Evolutionary conservation across 2,888 invertebrate species (phyloP), one percentile per base, ranked within the genome.

Genomic region (Ectemnius continuus): DNA sequence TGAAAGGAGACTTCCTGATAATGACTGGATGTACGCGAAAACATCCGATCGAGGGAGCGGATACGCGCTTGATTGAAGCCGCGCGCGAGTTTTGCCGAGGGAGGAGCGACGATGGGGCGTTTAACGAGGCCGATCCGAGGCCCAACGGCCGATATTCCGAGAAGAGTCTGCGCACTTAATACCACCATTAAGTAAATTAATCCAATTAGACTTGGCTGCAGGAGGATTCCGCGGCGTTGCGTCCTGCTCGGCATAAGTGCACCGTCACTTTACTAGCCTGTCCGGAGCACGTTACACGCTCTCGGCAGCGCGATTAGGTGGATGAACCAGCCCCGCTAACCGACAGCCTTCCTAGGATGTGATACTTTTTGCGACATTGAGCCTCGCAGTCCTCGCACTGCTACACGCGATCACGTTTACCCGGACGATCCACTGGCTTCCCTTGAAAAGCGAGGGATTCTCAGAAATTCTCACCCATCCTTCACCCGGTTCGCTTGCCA

Each of bases 171-270:
- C 75, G 52, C 61, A 36, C 60, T 75, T 82, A 81, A 82, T 82
- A 73, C 76, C 75, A 72, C 75, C 75, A 82, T 83, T 80, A 83
- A 79, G 82, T 82, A 82, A 84, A 86, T 85, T 83, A 85, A 85
- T 83, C 81, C 80, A 85, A 85, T 86, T 86, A 86, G 79, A 80
- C 75, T 59, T 46, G 58, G 36, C 66, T 6, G 52, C 45, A 8
- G 13, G 59, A 59, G 23, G 66, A 66, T 66, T 66, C 66, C 59
- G 59, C 20, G 47, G 47, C 23, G 57, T 20, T 57, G 57, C 45
- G 57, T 56, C 45, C 61, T 14, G 52, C 28, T 36, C 57, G 36
- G 64, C 64, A 56, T 64, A 64, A 64, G 64, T 56, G 56, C 64
- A 18, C 16, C 57, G 64, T 64, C 57, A 64, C 64, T 64, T 64